A percentile compares a stretch with the other conserved stretches of the same genome.
phyloP scores from a whole-genome alignment of 2,797 vertebrate genomes.

The Sebastes diaconus region DNA sequence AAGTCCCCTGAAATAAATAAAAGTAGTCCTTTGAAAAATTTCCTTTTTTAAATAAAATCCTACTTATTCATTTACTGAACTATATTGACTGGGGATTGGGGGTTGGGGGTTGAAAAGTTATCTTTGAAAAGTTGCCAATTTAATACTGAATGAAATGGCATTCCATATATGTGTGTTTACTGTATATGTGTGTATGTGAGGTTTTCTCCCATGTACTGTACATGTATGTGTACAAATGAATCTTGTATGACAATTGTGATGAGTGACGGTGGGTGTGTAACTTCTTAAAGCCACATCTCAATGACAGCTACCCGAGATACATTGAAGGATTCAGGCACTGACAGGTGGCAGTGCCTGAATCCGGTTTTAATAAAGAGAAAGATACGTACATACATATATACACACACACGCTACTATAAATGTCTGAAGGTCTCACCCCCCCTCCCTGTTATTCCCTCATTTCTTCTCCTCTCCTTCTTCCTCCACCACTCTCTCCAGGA shows the following conservation, averaged over 20 bases:
- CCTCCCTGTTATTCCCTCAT: conserved; percentile 31
- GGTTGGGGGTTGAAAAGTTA: background rate
- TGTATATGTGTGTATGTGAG: background rate
- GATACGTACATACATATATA: conserved; percentile 10
- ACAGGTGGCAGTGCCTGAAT: conserved; percentile 37
- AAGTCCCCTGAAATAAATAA: background rate
- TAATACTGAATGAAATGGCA: background rate
- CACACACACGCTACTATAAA: background rate
- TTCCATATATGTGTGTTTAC: background rate
- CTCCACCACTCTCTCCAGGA: conserved; percentile 50
- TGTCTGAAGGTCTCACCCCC: conserved; percentile 38
- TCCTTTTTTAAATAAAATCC: background rate
- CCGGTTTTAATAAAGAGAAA: conserved; percentile 68
- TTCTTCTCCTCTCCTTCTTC: conserved; percentile 23
- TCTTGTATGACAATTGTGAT: conserved; percentile 26
- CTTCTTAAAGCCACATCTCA: conserved; percentile 42
- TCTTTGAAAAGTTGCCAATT: background rate
- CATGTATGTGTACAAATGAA: conserved; percentile 26
- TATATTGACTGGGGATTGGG: background rate
- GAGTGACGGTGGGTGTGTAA: conserved; percentile 17
- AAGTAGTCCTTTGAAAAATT: background rate
- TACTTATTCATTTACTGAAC: background rate
- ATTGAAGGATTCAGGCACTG: conserved; percentile 53
- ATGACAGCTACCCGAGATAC: conserved; percentile 52
- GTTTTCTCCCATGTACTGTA: conserved; percentile 3